Conservation (phyloP, 2,888 invertebrate species). For the Rhynchonema sp. region DNA sequence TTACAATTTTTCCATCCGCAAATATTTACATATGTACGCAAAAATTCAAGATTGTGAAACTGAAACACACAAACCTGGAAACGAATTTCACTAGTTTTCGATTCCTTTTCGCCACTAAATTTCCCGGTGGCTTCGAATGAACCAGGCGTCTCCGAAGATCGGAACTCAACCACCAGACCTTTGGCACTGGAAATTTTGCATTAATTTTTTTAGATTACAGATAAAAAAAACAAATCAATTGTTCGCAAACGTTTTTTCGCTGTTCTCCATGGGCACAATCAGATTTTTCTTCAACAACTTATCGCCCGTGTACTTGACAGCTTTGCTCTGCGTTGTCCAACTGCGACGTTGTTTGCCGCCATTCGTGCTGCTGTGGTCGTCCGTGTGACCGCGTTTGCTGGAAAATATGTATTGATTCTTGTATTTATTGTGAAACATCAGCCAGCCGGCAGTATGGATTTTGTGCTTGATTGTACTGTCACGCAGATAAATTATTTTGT, state of each 20-base stretch:
- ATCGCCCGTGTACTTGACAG: background rate
- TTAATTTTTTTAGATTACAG: too few relatives aligned
- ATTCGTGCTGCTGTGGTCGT: background rate
- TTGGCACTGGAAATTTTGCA: background rate
- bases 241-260: too few relatives aligned
- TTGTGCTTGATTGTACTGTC: too few relatives aligned
- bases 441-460: too few relatives aligned
- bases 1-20: background rate
- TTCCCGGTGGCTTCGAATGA: background rate
- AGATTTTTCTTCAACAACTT: slow-evolving; percentile 8
- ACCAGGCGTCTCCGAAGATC: background rate
- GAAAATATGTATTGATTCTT: background rate
- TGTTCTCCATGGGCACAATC: background rate
- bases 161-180: background rate
- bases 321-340: background rate
- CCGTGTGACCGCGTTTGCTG: background rate
- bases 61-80: background rate
- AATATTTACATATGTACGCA: too few relatives aligned
- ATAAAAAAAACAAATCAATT: too few relatives aligned
- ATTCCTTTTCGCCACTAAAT: background rate
- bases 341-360: background rate
- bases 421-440: too few relatives aligned
- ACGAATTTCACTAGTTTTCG: background rate
- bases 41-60: too few relatives aligned
- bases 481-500: too few relatives aligned